Base-by-base conservation (phyloP, 2,113 vertebrate genomes). In the Megaptera novaeangliae region DNA sequence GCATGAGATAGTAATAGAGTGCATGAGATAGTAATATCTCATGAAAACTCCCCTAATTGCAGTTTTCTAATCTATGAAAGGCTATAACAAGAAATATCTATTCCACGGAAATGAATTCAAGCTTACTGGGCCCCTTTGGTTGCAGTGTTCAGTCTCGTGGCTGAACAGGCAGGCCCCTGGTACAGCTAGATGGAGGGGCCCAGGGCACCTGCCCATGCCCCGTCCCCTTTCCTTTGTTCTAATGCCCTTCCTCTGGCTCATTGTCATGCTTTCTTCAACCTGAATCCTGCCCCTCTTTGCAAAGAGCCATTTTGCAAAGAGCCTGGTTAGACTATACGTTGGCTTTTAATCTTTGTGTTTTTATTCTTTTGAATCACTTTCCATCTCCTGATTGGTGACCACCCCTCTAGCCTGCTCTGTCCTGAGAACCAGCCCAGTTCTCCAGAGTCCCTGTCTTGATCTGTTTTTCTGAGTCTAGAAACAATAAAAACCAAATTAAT, bases 121-220 rank as follows among this genome's bases (percentile, higher is more conserved):
- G 41, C 21, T 84, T 44, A 0, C 0, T 21, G 46, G 63, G 9
- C 11, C 25, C 55, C 13, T 41, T 41, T 84, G 27, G 31, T 34
- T 9, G 6, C 44, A 49, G 0, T 57, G n/a, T 36, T 39, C 36
- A 44, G 0, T 52, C 20, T 72, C 4, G 0, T 14, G 15, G 46
- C 20, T 68, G 25, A 41, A 7, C 0, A 39, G 46, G 46, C 13
- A 71, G 63, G 13, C 8, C 27, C 31, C 63, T 15, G 13, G 46
- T 5, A 31, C 6, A 83, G 52, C 23, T 29, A 9, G 7, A 21
- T 1, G 0, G 3, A 36, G 36, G 23, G 61, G 13, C 12, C n/a
- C 49, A 4, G 13, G 20, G 8, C 34, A 9, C 18, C 20, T 6
- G 9, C 29, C 6, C 10, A 2, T 1, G 0, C 6, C 3, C 6